A percentile compares a stretch with the other conserved stretches of the same genome.
These are phyloP conservation scores for Mixornis gularis DNA, from an alignment of 2,113 vertebrate species.

Conservation along the genomic window DNA sequence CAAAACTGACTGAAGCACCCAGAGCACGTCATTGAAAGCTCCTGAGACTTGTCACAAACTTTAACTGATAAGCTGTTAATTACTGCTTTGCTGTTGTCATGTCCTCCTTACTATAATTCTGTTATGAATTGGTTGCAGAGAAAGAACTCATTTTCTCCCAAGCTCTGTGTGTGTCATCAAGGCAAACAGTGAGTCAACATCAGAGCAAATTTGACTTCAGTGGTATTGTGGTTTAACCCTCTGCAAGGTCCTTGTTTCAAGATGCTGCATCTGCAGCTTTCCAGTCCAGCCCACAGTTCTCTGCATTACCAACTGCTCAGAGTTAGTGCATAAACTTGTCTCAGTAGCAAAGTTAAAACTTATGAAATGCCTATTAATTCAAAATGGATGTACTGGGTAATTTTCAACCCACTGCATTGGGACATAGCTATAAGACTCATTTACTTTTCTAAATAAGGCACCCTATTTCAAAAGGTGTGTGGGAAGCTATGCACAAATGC, in stretches of 20 bases:
- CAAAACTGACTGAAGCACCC: background rate
- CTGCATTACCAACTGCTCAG: background rate
- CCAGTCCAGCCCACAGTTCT: background rate
- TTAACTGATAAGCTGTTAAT: background rate
- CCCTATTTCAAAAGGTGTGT: conserved; percentile 26
- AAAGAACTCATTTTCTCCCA: background rate
- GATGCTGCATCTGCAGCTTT: background rate
- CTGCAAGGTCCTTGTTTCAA: background rate
- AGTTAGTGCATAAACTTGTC: background rate
- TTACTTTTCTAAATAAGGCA: background rate
- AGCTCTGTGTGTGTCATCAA: background rate
- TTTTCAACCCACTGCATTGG: conserved; percentile 11
- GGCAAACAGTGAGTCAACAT: background rate
- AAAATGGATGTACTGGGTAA: background rate
- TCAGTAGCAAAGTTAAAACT: background rate
- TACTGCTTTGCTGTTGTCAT: background rate
- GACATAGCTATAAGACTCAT: background rate
- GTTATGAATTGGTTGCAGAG: background rate
- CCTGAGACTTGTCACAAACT: background rate
- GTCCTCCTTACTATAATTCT: background rate
- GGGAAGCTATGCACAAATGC: conserved; percentile 18
- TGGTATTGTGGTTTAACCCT: background rate
- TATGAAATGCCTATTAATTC: background rate
- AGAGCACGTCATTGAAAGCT: background rate
- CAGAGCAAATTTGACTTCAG: background rate